Conservation (phyloP, 30 jellyfish, hydroid and myxozoan genomes). For the Nemopilema nomurai region DNA sequence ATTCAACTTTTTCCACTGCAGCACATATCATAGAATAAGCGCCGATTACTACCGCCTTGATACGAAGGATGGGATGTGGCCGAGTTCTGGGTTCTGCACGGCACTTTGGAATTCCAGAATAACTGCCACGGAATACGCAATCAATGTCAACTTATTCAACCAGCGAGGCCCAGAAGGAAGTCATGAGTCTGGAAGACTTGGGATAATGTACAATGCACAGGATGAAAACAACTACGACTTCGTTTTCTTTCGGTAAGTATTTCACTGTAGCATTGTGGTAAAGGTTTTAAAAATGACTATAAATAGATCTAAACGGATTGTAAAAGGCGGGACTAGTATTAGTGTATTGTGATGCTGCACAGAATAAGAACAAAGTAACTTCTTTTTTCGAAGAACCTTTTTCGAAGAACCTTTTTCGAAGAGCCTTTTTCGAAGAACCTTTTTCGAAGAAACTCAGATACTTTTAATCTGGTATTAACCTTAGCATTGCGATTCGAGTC, state of each 20-base stretch:
- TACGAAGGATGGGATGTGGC: slow-evolving; percentile 51
- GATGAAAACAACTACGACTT: slow-evolving; percentile 73
- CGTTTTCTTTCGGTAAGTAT: slow-evolving; percentile 65
- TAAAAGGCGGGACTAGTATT: too few species aligned
- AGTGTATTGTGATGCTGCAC: too few species aligned
- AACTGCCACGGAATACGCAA: slow-evolving; percentile 43
- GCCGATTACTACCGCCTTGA: slow-evolving; percentile 61
- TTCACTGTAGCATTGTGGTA: background rate
- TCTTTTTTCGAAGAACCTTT: too few species aligned
- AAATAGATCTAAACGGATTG: too few species aligned
- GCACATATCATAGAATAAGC: slow-evolving; percentile 48
- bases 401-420: too few species aligned
- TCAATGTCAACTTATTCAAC: slow-evolving; percentile 53
- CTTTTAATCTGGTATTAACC: too few species aligned
- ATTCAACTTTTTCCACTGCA: slow-evolving; percentile 59
- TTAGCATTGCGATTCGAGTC: too few species aligned
- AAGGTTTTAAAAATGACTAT: too few species aligned
- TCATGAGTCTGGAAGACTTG: slow-evolving; percentile 67
- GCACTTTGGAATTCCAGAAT: slow-evolving; percentile 42
- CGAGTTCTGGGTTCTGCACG: slow-evolving; percentile 67
- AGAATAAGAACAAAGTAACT: too few species aligned
- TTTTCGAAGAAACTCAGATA: too few species aligned
- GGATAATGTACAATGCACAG: slow-evolving; percentile 71
- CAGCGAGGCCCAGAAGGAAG: slow-evolving; percentile 61
- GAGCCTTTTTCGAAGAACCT: too few species aligned